Conservation (phyloP, 2,888 invertebrate species). For the Cerceris ruficornis region DNA sequence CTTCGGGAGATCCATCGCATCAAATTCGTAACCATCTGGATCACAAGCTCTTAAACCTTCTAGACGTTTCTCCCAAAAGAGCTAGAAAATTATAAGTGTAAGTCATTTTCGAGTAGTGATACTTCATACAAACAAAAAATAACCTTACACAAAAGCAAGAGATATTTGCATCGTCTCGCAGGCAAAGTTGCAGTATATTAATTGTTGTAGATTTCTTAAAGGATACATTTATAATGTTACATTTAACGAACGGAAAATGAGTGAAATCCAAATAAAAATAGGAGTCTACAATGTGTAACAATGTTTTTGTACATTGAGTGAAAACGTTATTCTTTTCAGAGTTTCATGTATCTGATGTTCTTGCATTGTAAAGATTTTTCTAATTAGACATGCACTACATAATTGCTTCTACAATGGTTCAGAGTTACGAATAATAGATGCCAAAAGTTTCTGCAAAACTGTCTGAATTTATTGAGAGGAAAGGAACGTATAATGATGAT, state of each 20-base stretch:
- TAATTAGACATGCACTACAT: slow-evolving; percentile 49
- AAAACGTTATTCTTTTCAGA: slow-evolving; percentile 16
- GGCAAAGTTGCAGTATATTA: slow-evolving; percentile 30
- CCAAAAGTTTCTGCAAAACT: slow-evolving; percentile 3
- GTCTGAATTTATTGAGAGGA: slow-evolving; percentile 23
- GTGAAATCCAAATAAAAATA: neutral
- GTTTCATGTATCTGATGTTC: neutral
- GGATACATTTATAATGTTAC: slow-evolving; percentile 12
- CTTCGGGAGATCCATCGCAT: slow-evolving; percentile 92
- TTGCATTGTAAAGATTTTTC: neutral
- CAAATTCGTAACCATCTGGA: slow-evolving; percentile 91
- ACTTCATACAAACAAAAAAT: slow-evolving; percentile 13
- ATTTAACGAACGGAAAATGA: neutral
- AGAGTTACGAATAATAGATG: slow-evolving; percentile 2
- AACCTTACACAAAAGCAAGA: slow-evolving; percentile 26
- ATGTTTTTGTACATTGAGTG: slow-evolving; percentile 7
- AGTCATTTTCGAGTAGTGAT: slow-evolving; percentile 2
- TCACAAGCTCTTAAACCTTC: slow-evolving; percentile 94
- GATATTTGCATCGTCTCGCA: slow-evolving; percentile 17
- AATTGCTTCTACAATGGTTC: slow-evolving; percentile 1
- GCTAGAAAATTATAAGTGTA: slow-evolving; percentile 70
- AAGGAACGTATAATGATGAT: slow-evolving; percentile 49
- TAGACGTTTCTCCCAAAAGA: slow-evolving; percentile 92
- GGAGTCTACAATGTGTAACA: slow-evolving; percentile 3
- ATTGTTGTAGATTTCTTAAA: slow-evolving; percentile 4